Evolutionary conservation across 2,113 vertebrate genomes (phyloP), one percentile per base, ranked within the genome.

Genomic region (Euleptes europaea): DNA sequence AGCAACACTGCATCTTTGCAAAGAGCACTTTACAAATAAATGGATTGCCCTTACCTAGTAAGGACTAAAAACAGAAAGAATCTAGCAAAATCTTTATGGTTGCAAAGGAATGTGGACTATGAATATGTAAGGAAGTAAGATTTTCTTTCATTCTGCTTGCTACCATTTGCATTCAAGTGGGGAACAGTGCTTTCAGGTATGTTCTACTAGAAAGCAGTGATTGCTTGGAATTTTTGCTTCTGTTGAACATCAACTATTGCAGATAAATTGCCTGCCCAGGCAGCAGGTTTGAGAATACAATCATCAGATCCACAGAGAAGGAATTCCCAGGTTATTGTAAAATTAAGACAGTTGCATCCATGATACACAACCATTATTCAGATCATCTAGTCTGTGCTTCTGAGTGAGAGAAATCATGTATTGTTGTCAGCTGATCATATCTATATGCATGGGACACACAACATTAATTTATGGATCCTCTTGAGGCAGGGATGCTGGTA

Each of bases 81-180:
- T 4, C 86, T 3, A 71, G 76, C 87, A 88, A 88, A 76, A 12
- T 11, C 13, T 88, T 88, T 84, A 76, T 60, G 81, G 38, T 82
- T 86, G 72, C 74, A 79, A 91, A 82, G 69, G 66, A 84, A 89
- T 83, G 15, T 77, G 71, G 88, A 76, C 49, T 72, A 66, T 14
- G 86, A 10, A 71, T 71, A 28, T 33, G 57, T 0, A 1, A 33
- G 51, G 31, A 42, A 49, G 23, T 70, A 33, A 81, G 7, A 21
- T 71, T 14, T 66, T 90, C 88, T 86, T 42, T 75, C 89, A 91
- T 93, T 90, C 83, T 82, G 19, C 60, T 79, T 54, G 60, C 28
- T 60, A 26, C 47, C 75, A 15, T n/a, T 67, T 88, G 63, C 11
- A 69, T 82, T 84, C 69, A 83, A 7, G 60, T 5, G 1, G 21